phyloP scores from a whole-genome alignment of 2,113 vertebrate species.

The Pelusios castaneus region DNA sequence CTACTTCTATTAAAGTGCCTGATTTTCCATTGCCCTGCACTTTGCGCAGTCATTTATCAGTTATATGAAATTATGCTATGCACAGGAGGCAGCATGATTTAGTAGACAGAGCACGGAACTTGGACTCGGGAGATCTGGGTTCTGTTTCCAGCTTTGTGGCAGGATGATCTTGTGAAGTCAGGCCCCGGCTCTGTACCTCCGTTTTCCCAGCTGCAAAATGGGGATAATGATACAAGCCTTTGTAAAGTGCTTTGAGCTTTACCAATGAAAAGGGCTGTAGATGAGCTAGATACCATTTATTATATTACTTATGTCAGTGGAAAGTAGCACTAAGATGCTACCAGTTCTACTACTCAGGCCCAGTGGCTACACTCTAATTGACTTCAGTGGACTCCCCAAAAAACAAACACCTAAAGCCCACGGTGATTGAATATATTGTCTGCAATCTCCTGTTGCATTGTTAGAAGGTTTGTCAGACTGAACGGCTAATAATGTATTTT shows the following conservation, averaged over 20 bases:
- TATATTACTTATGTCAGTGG: neutral
- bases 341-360: neutral
- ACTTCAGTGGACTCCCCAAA: neutral
- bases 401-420: neutral
- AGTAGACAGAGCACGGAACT: neutral
- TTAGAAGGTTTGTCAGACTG: neutral
- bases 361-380: neutral
- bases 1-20: neutral
- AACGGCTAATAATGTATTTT: conserved; percentile 10
- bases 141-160: neutral
- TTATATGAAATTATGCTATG: neutral
- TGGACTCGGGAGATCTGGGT: neutral
- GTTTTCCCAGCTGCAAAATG: neutral
- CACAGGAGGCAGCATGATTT: neutral
- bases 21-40: neutral
- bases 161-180: neutral
- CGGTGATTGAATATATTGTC: neutral
- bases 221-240: neutral
- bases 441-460: neutral
- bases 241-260: neutral
- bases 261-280: neutral
- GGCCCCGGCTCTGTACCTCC: neutral
- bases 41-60: neutral
- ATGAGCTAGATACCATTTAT: no score
- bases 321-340: neutral